Evolutionary conservation across 2,888 invertebrate genomes (phyloP).

Genomic region (Crepidodera aurea): DNA sequence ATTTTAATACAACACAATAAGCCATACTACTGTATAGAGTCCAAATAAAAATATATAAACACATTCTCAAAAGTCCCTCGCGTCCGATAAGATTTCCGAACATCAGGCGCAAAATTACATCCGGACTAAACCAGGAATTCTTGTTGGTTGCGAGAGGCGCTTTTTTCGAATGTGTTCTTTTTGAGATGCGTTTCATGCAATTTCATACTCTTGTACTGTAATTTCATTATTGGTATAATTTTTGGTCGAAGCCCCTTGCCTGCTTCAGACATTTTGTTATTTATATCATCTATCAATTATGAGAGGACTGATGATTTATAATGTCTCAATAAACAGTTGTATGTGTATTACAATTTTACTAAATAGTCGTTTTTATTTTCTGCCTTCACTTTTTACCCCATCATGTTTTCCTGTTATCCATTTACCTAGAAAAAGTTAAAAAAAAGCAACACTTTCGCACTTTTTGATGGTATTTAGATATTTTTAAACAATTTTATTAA

Average conservation of each 20-base stretch:
- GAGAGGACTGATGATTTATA: conserved; percentile 64
- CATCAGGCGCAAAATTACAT: conserved; percentile 26
- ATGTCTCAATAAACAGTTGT: conserved; percentile 73
- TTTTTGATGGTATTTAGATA: no score
- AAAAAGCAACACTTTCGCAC: no score
- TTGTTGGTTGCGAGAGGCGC: conserved; percentile 18
- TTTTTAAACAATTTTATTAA: no score
- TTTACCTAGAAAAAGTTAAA: no score
- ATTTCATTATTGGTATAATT: conserved; percentile 46
- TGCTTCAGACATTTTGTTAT: conserved; percentile 53
- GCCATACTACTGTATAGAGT: conserved; percentile 40
- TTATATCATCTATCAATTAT: conserved; percentile 55
- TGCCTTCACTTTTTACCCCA: neutral
- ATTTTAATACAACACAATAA: conserved; percentile 44
- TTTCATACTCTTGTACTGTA: conserved; percentile 43
- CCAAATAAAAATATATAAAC: neutral
- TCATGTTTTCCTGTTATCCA: neutral
- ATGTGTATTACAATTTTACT: conserved; percentile 67
- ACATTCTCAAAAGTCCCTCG: conserved; percentile 9
- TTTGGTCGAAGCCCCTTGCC: conserved; percentile 43
- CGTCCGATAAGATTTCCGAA: conserved; percentile 14
- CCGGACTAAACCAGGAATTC: conserved; percentile 2
- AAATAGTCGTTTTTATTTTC: conserved; percentile 34
- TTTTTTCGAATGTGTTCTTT: conserved; percentile 7
- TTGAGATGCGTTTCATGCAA: conserved; percentile 37